phyloP scores from a whole-genome alignment of 2,797 vertebrate genomes.

The Podarcis lilfordi region DNA sequence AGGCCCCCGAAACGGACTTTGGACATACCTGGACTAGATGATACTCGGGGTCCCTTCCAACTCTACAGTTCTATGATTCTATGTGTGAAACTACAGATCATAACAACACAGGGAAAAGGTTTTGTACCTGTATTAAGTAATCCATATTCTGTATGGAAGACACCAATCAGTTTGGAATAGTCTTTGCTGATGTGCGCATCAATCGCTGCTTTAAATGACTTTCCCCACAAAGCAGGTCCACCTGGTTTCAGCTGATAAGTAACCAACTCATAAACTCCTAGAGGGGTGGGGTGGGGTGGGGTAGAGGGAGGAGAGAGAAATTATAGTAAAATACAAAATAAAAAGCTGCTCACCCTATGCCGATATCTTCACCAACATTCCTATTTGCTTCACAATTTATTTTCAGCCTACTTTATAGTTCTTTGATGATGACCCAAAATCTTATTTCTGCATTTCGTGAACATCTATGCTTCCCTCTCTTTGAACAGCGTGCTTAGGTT shows the following conservation, averaged over 20 bases:
- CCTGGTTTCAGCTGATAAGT: slow-evolving; percentile 91
- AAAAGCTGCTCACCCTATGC: neutral
- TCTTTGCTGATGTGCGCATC: slow-evolving; percentile 81
- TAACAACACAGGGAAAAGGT: neutral
- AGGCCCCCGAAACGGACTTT: too few relatives aligned
- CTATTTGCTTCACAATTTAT: neutral
- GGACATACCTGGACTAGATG: too few relatives aligned
- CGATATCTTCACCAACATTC: neutral
- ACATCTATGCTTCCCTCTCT: neutral
- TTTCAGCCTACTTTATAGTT: neutral
- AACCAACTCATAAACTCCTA: slow-evolving; percentile 90
- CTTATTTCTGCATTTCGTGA: neutral
- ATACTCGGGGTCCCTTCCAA: too few relatives aligned
- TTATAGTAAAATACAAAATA: slow-evolving; percentile 27
- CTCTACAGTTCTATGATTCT: too few relatives aligned
- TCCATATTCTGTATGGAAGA: slow-evolving; percentile 90
- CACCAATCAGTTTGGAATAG: slow-evolving; percentile 85
- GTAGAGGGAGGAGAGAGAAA: slow-evolving; percentile 16
- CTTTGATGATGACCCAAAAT: neutral
- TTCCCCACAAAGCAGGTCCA: slow-evolving; percentile 88
- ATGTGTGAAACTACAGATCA: neutral
- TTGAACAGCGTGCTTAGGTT: neutral
- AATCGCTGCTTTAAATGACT: slow-evolving; percentile 81
- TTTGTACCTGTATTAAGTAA: slow-evolving; percentile 85
- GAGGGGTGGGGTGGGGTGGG: too few relatives aligned